Percentiles rank a stretch among this genome's conserved stretches.
phyloP scores from a whole-genome alignment of 2,888 invertebrate genomes.

The Diaprepes abbreviatus region DNA sequence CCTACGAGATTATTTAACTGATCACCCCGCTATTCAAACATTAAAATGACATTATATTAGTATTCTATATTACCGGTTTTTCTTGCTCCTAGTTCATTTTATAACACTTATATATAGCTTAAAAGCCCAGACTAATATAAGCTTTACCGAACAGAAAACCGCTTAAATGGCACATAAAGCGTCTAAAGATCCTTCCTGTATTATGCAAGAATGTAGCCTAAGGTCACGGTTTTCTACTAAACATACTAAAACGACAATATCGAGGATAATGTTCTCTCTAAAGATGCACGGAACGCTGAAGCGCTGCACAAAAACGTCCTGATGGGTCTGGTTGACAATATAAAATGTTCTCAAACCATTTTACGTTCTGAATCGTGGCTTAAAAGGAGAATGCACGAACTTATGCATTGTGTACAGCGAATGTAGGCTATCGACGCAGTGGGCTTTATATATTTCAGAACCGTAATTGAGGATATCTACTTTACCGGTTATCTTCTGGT shows the following conservation, averaged over 20 bases:
- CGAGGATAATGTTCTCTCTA: conserved; percentile 24
- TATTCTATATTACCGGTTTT: too few species aligned
- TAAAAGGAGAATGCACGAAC: conserved; percentile 35
- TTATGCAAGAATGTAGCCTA: conserved; percentile 36
- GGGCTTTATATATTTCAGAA: conserved; percentile 27
- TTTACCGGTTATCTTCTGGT: not conserved
- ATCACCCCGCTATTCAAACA: too few species aligned
- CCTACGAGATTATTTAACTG: too few species aligned
- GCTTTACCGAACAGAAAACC: not conserved
- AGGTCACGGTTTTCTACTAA: conserved; percentile 37
- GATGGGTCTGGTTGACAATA: conserved; percentile 33
- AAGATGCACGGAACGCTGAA: conserved; percentile 39
- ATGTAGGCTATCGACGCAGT: conserved; percentile 26
- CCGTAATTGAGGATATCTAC: too few species aligned
- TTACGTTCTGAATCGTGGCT: conserved; percentile 34
- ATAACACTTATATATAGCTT: not conserved
- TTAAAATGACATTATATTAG: too few species aligned
- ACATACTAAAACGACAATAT: conserved; percentile 29
- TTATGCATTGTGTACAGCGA: conserved; percentile 33
- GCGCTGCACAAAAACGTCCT: conserved; percentile 19
- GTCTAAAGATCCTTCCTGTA: conserved; percentile 18
- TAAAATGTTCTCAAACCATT: conserved; percentile 42
- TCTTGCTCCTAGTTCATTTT: too few species aligned
- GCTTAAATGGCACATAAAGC: conserved; percentile 14
- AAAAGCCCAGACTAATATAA: not conserved